phyloP scores from a whole-genome alignment of 2,888 invertebrate species.

The Agonopterix alstromeriana region DNA sequence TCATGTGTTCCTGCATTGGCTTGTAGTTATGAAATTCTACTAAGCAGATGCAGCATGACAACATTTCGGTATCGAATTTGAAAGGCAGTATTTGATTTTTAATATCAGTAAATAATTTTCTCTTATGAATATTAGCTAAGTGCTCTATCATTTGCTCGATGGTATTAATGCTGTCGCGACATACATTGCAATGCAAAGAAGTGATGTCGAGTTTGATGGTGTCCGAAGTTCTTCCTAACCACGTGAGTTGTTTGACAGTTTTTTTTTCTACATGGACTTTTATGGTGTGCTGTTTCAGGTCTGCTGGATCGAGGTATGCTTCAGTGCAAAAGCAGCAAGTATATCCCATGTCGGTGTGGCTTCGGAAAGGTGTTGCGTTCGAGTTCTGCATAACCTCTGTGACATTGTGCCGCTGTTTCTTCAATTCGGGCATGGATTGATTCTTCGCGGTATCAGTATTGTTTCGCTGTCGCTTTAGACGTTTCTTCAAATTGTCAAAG shows the following conservation, averaged over 20 bases:
- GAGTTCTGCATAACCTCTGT: constrained; percentile 24
- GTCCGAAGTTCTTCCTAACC: too few relatives aligned
- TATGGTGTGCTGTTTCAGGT: background rate
- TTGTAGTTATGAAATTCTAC: constrained; percentile 22
- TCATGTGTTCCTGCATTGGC: constrained; percentile 35
- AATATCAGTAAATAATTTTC: constrained; percentile 22
- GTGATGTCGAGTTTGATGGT: constrained; percentile 35
- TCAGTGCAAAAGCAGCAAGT: constrained; percentile 22
- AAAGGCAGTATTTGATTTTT: constrained; percentile 38
- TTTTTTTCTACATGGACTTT: background rate
- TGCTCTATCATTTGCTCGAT: constrained; percentile 9
- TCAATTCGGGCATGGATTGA: background rate
- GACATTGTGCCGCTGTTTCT: background rate
- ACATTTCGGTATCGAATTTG: constrained; percentile 24
- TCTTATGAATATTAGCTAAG: constrained; percentile 15
- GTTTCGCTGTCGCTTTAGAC: background rate
- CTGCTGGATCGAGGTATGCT: background rate
- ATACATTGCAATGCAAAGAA: constrained; percentile 10
- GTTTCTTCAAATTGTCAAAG: background rate
- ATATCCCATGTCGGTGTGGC: constrained; percentile 39
- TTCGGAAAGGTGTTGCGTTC: constrained; percentile 54
- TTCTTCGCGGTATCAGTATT: background rate
- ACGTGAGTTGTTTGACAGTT: too few relatives aligned
- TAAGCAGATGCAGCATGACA: constrained; percentile 20
- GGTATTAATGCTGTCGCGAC: constrained; percentile 1